Evolutionary conservation across 2,888 invertebrate genomes (phyloP).

Genomic region (Oxycera nigricornis): DNA sequence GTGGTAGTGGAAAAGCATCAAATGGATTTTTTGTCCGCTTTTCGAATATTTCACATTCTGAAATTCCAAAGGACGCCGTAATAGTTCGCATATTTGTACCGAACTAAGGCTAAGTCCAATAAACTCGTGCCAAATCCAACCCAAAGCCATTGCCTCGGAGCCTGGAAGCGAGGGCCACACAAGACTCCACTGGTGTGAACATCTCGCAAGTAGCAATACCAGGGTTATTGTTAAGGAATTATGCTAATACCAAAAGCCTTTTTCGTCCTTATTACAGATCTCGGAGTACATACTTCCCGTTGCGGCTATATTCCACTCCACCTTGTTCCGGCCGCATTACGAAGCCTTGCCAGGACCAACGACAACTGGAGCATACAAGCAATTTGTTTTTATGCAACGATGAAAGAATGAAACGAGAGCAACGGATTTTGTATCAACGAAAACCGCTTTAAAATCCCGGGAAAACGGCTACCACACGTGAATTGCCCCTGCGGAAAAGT

Average conservation of each 20-base stretch:
- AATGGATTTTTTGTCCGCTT: not conserved
- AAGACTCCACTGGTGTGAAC: not conserved
- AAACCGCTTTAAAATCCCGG: slow-evolving; percentile 36
- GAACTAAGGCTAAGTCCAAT: slow-evolving; percentile 20
- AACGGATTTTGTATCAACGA: slow-evolving; percentile 25
- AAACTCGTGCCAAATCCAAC: slow-evolving; percentile 26
- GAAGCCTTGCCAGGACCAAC: not conserved
- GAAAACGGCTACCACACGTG: not conserved
- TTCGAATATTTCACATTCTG: slow-evolving; percentile 10
- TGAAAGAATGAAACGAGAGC: slow-evolving; percentile 12
- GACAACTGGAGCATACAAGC: not conserved
- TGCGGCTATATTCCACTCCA: not conserved
- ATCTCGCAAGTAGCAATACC: not conserved
- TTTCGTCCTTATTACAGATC: slow-evolving; percentile 16
- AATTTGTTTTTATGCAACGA: slow-evolving; percentile 23
- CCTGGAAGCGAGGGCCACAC: not conserved
- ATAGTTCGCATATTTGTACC: slow-evolving; percentile 32
- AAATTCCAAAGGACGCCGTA: slow-evolving; percentile 31
- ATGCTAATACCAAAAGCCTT: slow-evolving; percentile 31
- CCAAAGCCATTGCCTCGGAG: not conserved
- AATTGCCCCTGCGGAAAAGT: slow-evolving; percentile 7
- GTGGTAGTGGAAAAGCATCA: not conserved
- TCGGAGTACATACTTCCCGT: not conserved
- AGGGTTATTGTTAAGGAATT: slow-evolving; percentile 29
- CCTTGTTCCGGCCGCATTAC: not conserved